A percentile compares a stretch with the other conserved stretches of the same genome.
Conservation (phyloP, 2,113 vertebrate species). For the Acrocephalus kingi region DNA sequence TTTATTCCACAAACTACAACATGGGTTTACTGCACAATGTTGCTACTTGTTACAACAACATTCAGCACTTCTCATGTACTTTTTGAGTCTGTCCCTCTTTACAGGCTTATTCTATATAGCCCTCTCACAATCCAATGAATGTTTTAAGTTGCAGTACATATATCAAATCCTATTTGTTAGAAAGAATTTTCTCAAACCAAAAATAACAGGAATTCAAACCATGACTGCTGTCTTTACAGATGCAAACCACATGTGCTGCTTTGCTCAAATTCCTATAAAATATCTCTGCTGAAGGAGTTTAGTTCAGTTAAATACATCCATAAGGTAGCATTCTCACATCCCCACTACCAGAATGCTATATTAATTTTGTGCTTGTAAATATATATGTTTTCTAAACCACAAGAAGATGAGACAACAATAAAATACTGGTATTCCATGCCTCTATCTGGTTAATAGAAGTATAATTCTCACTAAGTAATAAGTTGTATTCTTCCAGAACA, state of each 20-base stretch:
- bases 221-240: constrained; percentile 40
- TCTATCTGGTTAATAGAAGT: neutral
- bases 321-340: constrained; percentile 17
- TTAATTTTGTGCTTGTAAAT: neutral
- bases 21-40: neutral
- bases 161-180: neutral
- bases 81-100: neutral
- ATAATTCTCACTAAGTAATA: neutral
- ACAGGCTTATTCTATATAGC: neutral
- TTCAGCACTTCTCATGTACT: neutral
- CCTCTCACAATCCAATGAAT: neutral
- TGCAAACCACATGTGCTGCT: constrained; percentile 13
- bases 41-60: neutral
- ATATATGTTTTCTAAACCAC: neutral
- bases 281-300: constrained; percentile 1
- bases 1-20: neutral
- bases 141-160: neutral
- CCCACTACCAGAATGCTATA: neutral
- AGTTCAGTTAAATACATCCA: constrained; percentile 32
- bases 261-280: constrained; percentile 3
- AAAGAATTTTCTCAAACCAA: neutral
- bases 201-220: constrained; percentile 31
- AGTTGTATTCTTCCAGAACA: neutral
- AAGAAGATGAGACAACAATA: constrained; percentile 1
- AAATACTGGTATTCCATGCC: neutral